These are phyloP conservation scores for Beris chalybata DNA, from an alignment of 2,888 invertebrate species.

Conservation along the genomic window DNA sequence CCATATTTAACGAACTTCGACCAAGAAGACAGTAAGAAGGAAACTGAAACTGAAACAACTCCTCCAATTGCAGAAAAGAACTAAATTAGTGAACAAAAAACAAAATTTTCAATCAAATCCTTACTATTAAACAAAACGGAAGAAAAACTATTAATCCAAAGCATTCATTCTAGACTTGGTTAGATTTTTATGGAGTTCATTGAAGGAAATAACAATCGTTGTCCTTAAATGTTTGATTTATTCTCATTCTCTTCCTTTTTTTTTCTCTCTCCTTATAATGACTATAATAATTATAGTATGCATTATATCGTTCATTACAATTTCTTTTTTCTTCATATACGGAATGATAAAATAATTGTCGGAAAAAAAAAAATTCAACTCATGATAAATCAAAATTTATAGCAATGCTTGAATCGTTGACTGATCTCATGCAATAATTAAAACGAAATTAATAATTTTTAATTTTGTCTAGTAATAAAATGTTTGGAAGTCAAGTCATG, in stretches of 20 bases:
- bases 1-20: constrained; percentile 46
- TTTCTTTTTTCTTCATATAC: too few species aligned
- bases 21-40: constrained; percentile 26
- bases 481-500: background rate
- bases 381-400: constrained; percentile 15
- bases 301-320: too few species aligned
- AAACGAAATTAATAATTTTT: constrained; percentile 12
- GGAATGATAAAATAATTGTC: too few species aligned
- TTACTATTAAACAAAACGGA: constrained; percentile 16
- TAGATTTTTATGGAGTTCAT: constrained; percentile 18
- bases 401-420: constrained; percentile 7
- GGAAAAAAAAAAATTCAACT: too few species aligned
- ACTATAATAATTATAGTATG: too few species aligned
- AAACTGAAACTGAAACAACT: background rate
- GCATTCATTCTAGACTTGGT: constrained; percentile 24
- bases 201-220: constrained; percentile 4
- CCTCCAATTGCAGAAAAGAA: constrained; percentile 10
- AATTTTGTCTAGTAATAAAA: background rate
- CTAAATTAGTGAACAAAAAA: constrained; percentile 16
- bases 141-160: constrained; percentile 22
- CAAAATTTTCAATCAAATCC: constrained; percentile 21
- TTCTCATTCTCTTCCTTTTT: too few species aligned
- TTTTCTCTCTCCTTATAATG: too few species aligned
- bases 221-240: too few species aligned
- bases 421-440: constrained; percentile 2